These are phyloP conservation scores for Acrocephalus arundinaceus DNA, from an alignment of 2,113 vertebrate genomes.

Conservation along the genomic window DNA sequence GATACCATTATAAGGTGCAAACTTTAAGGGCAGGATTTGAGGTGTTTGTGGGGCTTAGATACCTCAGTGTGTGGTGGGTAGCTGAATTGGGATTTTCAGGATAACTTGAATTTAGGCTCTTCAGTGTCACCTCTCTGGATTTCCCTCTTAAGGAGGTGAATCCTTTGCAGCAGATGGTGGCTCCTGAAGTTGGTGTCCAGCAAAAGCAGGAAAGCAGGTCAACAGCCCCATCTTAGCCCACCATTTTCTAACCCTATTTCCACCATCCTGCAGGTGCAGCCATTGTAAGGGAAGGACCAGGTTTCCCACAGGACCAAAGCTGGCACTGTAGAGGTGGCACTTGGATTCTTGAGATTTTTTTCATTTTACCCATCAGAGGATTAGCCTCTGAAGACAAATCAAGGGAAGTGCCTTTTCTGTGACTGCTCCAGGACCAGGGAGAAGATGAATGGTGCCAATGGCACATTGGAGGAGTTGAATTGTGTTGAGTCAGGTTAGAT, in stretches of 20 bases:
- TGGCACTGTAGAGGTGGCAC: rapidly evolving
- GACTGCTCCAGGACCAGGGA: neutral
- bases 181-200: neutral
- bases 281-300: neutral
- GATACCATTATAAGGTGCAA: neutral
- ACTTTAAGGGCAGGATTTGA: neutral
- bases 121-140: neutral
- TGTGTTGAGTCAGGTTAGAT: neutral
- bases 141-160: neutral
- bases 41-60: neutral
- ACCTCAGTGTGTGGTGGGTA: rapidly evolving
- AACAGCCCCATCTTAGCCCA: neutral
- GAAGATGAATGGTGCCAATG: neutral
- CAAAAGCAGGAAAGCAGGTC: neutral
- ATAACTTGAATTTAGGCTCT: neutral
- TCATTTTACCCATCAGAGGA: neutral
- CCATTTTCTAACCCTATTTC: neutral
- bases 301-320: neutral
- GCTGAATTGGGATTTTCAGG: neutral
- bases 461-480: neutral
- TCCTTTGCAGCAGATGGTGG: neutral
- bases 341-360: neutral
- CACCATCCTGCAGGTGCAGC: neutral
- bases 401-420: neutral
- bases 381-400: neutral